phyloP scores from a whole-genome alignment of 53 echinoderm and acorn worm species.

The Echinarachnius parma region DNA sequence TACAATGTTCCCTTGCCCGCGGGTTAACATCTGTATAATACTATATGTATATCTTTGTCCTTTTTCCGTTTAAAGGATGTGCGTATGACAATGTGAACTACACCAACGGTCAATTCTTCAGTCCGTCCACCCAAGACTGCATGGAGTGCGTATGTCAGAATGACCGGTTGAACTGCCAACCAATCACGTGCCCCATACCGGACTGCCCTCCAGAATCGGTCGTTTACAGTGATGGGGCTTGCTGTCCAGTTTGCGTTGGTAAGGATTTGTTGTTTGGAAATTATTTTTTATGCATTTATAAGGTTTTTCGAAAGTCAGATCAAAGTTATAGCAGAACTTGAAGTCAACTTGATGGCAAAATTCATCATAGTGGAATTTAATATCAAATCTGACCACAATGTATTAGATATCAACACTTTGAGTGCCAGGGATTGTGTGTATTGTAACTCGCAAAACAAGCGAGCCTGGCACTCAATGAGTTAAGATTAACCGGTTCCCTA shows the following conservation, averaged over 20 bases:
- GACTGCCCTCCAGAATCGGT: conserved; percentile 71
- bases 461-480: no score
- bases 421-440: no score
- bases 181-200: conserved; percentile 65
- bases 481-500: no score
- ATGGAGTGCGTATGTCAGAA: conserved; percentile 77
- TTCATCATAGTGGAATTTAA: no score
- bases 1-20: no score
- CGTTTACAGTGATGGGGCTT: conserved; percentile 56
- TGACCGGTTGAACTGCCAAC: conserved; percentile 58
- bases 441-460: no score
- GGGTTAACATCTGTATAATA: no score
- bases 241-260: conserved; percentile 82
- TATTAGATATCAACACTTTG: no score
- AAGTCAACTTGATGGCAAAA: no score
- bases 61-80: conserved; percentile 7
- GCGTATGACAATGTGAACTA: conserved; percentile 33
- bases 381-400: no score
- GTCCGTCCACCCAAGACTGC: conserved; percentile 71
- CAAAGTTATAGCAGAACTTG: neutral
- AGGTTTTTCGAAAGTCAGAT: neutral
- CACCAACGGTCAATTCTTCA: conserved; percentile 50
- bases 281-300: neutral
- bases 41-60: no score
- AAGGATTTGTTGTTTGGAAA: neutral